Evolutionary conservation across 2,113 vertebrate species (phyloP).

Genomic region (Callocephalon fimbriatum): DNA sequence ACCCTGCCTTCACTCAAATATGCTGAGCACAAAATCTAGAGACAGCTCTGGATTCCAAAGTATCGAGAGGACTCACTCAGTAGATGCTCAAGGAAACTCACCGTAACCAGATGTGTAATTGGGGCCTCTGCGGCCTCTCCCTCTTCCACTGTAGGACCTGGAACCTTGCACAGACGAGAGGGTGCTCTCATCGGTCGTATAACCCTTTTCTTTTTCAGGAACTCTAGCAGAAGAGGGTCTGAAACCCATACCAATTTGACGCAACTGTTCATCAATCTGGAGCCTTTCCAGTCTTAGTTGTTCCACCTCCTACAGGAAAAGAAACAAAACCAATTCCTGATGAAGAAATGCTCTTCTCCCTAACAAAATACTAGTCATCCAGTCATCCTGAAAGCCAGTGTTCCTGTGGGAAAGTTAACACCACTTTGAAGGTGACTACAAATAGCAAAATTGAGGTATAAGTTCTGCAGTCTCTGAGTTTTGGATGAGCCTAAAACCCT

Average conservation of each 20-base stretch:
- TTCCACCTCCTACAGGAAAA: slow-evolving; percentile 90
- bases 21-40: neutral
- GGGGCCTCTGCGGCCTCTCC: slow-evolving; percentile 91
- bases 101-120: slow-evolving; percentile 94
- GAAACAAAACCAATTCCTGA: neutral
- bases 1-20: neutral
- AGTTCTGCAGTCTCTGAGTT: neutral
- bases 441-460: fast-evolving
- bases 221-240: slow-evolving; percentile 83
- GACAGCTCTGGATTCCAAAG: neutral
- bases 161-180: slow-evolving; percentile 86
- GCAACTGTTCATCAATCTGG: slow-evolving; percentile 96
- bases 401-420: neutral
- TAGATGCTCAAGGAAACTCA: slow-evolving; percentile 50
- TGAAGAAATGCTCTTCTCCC: neutral
- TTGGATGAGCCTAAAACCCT: neutral
- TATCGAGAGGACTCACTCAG: fast-evolving
- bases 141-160: slow-evolving; percentile 92
- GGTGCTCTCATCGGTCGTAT: slow-evolving; percentile 85
- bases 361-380: neutral
- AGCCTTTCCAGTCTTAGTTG: slow-evolving; percentile 94
- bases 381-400: neutral
- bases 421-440: neutral
- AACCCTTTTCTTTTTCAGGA: slow-evolving; percentile 88
- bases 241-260: slow-evolving; percentile 95